Evolutionary conservation across 1,140 invertebrate genomes (phyloP), one percentile per base, ranked within the genome.

Genomic region (Pseudomyrmex gracilis): DNA sequence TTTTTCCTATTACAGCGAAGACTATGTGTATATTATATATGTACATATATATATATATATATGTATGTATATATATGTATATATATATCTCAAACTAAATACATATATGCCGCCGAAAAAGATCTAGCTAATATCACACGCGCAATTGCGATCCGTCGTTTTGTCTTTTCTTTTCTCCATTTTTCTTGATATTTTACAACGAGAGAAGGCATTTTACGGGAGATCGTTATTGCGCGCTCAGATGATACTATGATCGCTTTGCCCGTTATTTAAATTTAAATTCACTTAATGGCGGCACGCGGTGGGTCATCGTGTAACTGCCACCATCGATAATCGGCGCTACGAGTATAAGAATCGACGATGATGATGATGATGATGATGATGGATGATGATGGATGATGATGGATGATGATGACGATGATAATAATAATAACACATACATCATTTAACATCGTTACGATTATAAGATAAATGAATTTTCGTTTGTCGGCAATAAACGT

Each of bases 111-210:
- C 76, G 53, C 66, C 66, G 71, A 70, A 78, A 51, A 45, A 47
- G 15, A 55, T 64, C 73, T 12, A 66, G 34, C 34, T 34, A 34
- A 34, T 34, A 24, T 63, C 47, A 82, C 43, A 53, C 53, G 34
- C 22, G 55, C 43, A 9, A 85, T 49, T 49, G 22, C 51, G 15
- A 20, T 22, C 51, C 43, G 64, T 15, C 10, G 49, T 70, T 51
- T 60, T 24, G 64, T 15, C 10, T 57, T 70, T 51, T 60, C 47
- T 61, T 24, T 45, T 13, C n/a, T 51, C 43, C 12, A 71, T 43
- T 66, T 58, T 60, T 53, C 58, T 47, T 51, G 60, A 70, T 24
- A 78, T 84, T 84, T 84, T 78, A 85, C 73, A 86, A 80, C 71
- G 51, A 73, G 74, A 77, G 74, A 77, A 85, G 82, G 82, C 73